Evolutionary conservation across 2,113 vertebrate genomes (phyloP), one percentile per base, ranked within the genome.

Genomic region (Lethenteron camtschaticum): DNA sequence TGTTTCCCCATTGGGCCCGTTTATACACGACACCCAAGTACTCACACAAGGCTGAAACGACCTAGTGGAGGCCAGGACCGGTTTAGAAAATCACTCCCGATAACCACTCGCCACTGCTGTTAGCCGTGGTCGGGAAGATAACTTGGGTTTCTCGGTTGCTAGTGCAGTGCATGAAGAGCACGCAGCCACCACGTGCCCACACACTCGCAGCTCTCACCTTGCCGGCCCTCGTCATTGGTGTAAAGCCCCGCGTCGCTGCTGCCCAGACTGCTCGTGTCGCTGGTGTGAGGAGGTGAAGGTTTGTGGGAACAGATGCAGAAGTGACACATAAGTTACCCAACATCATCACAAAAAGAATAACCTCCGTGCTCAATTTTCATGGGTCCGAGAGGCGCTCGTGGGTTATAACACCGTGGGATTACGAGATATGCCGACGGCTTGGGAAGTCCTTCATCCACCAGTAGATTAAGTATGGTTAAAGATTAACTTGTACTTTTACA

Each of bases 231-330:
- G 70, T 95, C 90, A 18, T 89, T 95, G 73, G 88, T 95, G 72
- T 90, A 95, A 68, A 95, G 85, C 13, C 88, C 89, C 2, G 87
- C 76, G 73, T 95, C 89, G 68, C 87, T 91, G 84, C 95, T 99
- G 79, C 88, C 94, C 1, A 89, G 83, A 69, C 88, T 95, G 84
- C 88, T 95, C 73, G 85, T 89, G 77, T 95, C 89, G 76, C 88
- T 95, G 78, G 9, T 84, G 79, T 56, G 74, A 78, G 72, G 79
- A 72, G 16, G 71, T n/a, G 63, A 66, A n/a, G 24, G 63, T 66
- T 66, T 66, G 63, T 41, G 41, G 41, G 41, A 41, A 5, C 41
- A 41, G 41, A 41, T 6, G 41, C 41, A 41, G 41, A 41, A 41
- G 5, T 41, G 41, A 41, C 41, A 41, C 41, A 7, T 7, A 41